Evolutionary conservation across 1,140 invertebrate genomes (phyloP).

Genomic region (Anagrus nilaparvatae): DNA sequence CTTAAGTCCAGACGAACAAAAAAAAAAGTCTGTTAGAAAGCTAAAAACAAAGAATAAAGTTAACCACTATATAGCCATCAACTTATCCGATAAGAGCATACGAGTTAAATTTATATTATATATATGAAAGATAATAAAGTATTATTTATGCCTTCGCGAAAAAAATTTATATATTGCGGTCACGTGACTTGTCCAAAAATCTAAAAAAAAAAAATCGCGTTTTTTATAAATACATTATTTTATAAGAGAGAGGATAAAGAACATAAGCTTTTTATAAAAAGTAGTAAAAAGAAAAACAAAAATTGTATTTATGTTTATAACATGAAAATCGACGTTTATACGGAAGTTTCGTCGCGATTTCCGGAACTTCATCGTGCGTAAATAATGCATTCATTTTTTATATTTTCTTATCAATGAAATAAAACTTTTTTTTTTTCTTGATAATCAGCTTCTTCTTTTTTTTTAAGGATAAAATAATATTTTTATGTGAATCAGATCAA

Average conservation of each 20-base stretch:
- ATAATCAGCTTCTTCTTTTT: too few species aligned
- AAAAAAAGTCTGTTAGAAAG: too few species aligned
- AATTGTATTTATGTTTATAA: too few species aligned
- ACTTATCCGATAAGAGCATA: conserved; percentile 24
- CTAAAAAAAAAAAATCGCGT: not conserved
- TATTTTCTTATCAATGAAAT: too few species aligned
- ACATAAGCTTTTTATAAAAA: too few species aligned
- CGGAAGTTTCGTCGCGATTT: not conserved
- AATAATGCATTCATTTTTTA: conserved; percentile 6
- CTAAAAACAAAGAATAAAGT: too few species aligned
- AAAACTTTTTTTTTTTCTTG: not conserved
- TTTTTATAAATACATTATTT: not conserved
- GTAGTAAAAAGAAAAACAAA: too few species aligned
- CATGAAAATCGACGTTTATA: not conserved
- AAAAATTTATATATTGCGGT: conserved; percentile 22
- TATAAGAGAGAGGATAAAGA: not conserved
- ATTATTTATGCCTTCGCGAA: conserved; percentile 22
- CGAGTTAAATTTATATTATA: conserved; percentile 26
- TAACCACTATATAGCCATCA: conserved; percentile 3
- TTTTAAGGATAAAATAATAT: too few species aligned
- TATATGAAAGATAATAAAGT: conserved; percentile 29
- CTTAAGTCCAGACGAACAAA: too few species aligned
- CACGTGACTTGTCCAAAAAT: not conserved
- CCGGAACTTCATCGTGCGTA: not conserved
- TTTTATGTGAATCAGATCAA: too few species aligned